These are phyloP conservation scores for Hypomecis atomaria DNA, from an alignment of 2,888 invertebrate genomes.

Conservation along the genomic window DNA sequence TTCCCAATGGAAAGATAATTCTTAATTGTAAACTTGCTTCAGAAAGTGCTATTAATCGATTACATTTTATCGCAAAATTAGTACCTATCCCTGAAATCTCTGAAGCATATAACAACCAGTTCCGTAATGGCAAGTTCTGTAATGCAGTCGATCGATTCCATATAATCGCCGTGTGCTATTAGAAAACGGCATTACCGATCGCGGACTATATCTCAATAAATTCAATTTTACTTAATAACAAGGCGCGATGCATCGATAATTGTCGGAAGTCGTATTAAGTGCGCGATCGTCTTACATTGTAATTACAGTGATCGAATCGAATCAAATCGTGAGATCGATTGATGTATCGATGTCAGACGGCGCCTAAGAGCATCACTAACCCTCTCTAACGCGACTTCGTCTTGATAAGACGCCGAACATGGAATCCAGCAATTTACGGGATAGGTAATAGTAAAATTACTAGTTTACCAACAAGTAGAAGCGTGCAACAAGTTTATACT, in stretches of 20 bases:
- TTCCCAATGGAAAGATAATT: too few relatives aligned
- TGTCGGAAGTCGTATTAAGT: constrained; percentile 72
- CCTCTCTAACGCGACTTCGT: constrained; percentile 11
- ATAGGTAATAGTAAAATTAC: constrained; percentile 66
- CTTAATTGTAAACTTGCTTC: too few relatives aligned
- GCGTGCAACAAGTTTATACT: constrained; percentile 39
- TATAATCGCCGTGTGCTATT: constrained; percentile 49
- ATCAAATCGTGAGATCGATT: constrained; percentile 72
- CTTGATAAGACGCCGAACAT: constrained; percentile 48
- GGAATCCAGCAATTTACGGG: constrained; percentile 57
- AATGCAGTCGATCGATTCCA: constrained; percentile 48
- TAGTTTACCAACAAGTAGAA: constrained; percentile 49
- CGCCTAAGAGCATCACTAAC: constrained; percentile 52
- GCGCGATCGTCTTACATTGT: constrained; percentile 59
- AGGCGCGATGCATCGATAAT: constrained; percentile 59
- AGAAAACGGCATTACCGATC: constrained; percentile 53
- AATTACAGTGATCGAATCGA: constrained; percentile 70
- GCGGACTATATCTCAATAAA: constrained; percentile 61
- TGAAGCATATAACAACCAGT: constrained; percentile 40
- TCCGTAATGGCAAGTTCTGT: constrained; percentile 45
- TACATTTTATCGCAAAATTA: constrained; percentile 33
- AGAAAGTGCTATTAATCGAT: constrained; percentile 16
- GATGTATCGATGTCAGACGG: constrained; percentile 72
- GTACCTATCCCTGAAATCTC: constrained; percentile 30
- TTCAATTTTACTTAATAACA: constrained; percentile 66